Base-by-base conservation (phyloP, 2,888 invertebrate species). In the Aporophyla lueneburgensis region DNA sequence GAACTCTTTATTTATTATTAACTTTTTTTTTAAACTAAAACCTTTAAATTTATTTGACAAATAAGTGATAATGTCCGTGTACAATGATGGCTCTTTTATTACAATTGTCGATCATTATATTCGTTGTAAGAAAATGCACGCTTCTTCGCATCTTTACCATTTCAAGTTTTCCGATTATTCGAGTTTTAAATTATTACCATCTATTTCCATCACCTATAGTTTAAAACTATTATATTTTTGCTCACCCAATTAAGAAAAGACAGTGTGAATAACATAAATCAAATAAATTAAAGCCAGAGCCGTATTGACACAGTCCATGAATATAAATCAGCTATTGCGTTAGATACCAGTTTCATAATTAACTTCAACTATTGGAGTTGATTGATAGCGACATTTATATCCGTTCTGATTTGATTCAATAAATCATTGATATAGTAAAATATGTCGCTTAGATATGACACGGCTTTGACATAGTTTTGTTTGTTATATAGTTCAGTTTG, bases 381-480 rank as follows among this genome's bases (percentile, higher is more conserved):
- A 92, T 93, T 90, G 87, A 91, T 91, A 86, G 76, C 84, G 91
- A 90, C 89, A 88, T 91, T 91, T 91, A 90, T 92, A 90, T 89
- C 87, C 89, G 89, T 86, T 91, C 87, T 87, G 89, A 92, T 92
- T 92, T 89, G 87, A 83, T 88, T 87, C 83, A 87, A 92, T 93
- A 93, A 91, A 93, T 94, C 92, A 92, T 80, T 74, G 76, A 83
- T 87, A 88, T 89, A 88, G 91, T 93, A 90, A 92, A 93, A 91
- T 91, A 87, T 86, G 89, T 86, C 89, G 88, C 90, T 89, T 87
- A 89, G 92, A 94, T 89, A 87, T 89, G 89, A 89, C 90, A 90
- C 91, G 93, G 89, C 93, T 95, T 94, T 94, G 94, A 94, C 94
- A 94, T 84, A 93, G 89, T 92, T 95, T 88, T 67, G 76, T 76